phyloP scores from a whole-genome alignment of 2,113 vertebrate species.

The Aplodontia rufa region DNA sequence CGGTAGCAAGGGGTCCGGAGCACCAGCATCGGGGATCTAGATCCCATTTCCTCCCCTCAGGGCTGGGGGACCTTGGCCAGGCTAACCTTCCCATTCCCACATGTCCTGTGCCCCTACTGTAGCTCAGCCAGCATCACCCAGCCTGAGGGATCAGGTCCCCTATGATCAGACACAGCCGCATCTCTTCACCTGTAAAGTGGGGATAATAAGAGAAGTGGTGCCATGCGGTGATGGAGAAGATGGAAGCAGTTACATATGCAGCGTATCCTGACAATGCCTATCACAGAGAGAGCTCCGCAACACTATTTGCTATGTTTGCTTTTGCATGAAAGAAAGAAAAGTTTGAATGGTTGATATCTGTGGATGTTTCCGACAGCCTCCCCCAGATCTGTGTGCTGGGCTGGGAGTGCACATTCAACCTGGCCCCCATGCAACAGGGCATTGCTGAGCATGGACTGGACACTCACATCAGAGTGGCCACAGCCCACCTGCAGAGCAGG shows the following conservation, averaged over 20 bases:
- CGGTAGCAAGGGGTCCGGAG: fast-evolving
- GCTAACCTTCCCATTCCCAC: background rate
- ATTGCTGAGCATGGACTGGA: background rate
- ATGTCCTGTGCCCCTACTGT: background rate
- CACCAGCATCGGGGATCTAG: background rate
- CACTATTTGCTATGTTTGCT: background rate
- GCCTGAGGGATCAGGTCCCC: fast-evolving
- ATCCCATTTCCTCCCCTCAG: too few relatives aligned
- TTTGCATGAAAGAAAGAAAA: background rate
- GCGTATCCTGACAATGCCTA: background rate
- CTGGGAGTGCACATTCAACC: background rate
- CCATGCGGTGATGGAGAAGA: background rate
- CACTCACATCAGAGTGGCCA: background rate
- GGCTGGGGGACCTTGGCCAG: background rate
- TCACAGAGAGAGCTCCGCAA: background rate
- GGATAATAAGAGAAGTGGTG: background rate
- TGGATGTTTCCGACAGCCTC: background rate
- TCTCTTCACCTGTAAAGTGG: background rate
- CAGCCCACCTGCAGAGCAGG: background rate
- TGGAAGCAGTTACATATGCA: background rate
- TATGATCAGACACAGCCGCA: background rate
- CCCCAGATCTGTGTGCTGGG: background rate
- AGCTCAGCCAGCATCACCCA: background rate
- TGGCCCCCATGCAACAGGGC: fast-evolving
- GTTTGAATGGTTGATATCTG: background rate